Evolutionary conservation across 2,888 invertebrate species (phyloP), one percentile per base, ranked within the genome.

Genomic region (Syritta pipiens): DNA sequence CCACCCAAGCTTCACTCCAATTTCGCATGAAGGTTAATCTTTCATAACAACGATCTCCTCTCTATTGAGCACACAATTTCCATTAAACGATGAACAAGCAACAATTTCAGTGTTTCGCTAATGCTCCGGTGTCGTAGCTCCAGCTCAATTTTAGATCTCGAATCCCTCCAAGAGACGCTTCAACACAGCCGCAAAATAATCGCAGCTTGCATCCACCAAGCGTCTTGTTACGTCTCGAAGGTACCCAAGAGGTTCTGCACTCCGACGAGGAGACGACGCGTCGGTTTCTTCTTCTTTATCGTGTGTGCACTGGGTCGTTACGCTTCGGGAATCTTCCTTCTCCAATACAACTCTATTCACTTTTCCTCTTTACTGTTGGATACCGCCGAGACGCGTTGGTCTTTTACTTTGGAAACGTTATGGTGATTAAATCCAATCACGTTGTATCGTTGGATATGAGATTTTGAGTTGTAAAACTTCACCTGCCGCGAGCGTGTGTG

Each of bases 291-390:
- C 62, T 69, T 69, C 57, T 37, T 75, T 40, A 62, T 17, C 62
- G 53, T 79, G 72, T 79, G 79, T 60, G 72, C 79, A 79, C 79
- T 79, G 79, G 79, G 79, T 79, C 79, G 79, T 57, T 74, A 72
- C 67, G 79, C 79, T 57, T 79, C 74, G 40, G 68, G 68, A 74
- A 79, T 48, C 5, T 42, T 48, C 51, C 28, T 49, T n/a, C 48
- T 79, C 62, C 72, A 79, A 62, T 44, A 74, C 79, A 67, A 44
- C 79, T 57, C 57, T 68, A 74, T 79, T 79, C 79, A 79, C 79
- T 79, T 79, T 79, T 79, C 79, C 79, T 79, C 79, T 74, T 79
- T 62, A 62, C 79, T 62, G 74, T 79, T 79, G 67, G 49, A 48
- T 4, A 10, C 5, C 19, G 20, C 2, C 2, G 20, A 35, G 17